Conservation (phyloP, 2,113 vertebrate species). For the Merops nubicus region DNA sequence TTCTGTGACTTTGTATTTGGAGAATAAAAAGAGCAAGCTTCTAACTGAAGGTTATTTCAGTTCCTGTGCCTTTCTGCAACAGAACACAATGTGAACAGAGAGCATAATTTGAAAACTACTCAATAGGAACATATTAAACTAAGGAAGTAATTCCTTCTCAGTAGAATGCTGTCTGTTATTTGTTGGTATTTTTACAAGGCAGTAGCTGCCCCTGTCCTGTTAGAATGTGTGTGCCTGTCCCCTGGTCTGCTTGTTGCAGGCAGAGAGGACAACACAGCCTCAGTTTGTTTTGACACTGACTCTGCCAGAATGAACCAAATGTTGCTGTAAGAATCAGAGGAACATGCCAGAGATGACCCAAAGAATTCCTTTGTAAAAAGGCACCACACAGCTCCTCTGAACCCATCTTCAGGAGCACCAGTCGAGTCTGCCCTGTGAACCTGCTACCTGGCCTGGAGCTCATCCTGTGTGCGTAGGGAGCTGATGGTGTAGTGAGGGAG, state of each 20-base stretch:
- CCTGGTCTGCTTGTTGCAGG: neutral
- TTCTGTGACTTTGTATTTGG: neutral
- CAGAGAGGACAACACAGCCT: neutral
- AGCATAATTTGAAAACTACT: neutral
- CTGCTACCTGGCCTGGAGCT: neutral
- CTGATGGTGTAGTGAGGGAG: neutral
- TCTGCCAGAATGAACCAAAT: neutral
- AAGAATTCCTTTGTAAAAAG: neutral
- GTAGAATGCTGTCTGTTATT: neutral
- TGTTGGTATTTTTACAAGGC: neutral
- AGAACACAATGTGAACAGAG: neutral
- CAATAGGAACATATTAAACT: neutral
- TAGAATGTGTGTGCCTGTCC: neutral
- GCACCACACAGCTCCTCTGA: neutral
- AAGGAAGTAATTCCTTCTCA: neutral
- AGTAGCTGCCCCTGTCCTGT: neutral
- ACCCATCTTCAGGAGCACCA: neutral
- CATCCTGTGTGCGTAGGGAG: neutral
- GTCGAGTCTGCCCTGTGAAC: neutral
- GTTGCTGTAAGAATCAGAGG: neutral
- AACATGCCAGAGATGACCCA: neutral
- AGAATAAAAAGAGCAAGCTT: neutral
- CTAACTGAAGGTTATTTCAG: neutral
- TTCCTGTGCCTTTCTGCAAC: neutral
- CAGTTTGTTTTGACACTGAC: neutral